Base-by-base conservation (phyloP, 1,140 invertebrate genomes). In the Physella acuta region DNA sequence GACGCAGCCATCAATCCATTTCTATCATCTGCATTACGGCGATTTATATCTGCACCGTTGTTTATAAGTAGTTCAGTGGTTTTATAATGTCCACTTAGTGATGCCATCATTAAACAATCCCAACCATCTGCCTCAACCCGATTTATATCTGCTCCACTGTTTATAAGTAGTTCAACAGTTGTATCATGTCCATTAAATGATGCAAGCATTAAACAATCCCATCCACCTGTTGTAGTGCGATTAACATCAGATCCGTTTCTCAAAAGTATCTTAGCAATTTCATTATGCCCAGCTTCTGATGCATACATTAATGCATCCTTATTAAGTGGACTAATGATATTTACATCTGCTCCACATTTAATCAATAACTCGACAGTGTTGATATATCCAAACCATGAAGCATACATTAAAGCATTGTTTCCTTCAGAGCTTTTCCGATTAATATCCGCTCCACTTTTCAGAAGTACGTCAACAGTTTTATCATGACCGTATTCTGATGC, bases 381-480 rank as follows among this genome's bases (percentile, higher is more conserved):
- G 8, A 68, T 20, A 30, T 72, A 65, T 49, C 64, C 66, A 30
- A 68, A 56, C 39, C 51, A 63, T n/a, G 65, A 64, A 17, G 71
- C 71, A 33, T 68, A 37, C 71, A 72, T 72, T 20, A 72, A 51
- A 3, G 71, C 56, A n/a, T 56, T 68, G 65, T 72, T 65, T 8
- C 65, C 65, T 51, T 72, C 71, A 3, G 49, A 63, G 1, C 39
- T 62, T 34, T 67, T 59, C 28, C 33, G 33, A 37, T 68, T 58
- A 1, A 65, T 65, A 24, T 63, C 58, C 28, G 62, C 60, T 30
- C 68, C 60, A 26, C 68, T 63, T 33, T 68, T n/a, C 44, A 72
- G 51, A n/a, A 28, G 36, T 28, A 68, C 64, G 24, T 44, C 58
- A 16, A 44, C 64, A 20, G 33, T 52, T 34, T 68, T 63, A 30